Evolutionary conservation across 2,113 vertebrate species (phyloP).

Genomic region (Calidris pygmaea): DNA sequence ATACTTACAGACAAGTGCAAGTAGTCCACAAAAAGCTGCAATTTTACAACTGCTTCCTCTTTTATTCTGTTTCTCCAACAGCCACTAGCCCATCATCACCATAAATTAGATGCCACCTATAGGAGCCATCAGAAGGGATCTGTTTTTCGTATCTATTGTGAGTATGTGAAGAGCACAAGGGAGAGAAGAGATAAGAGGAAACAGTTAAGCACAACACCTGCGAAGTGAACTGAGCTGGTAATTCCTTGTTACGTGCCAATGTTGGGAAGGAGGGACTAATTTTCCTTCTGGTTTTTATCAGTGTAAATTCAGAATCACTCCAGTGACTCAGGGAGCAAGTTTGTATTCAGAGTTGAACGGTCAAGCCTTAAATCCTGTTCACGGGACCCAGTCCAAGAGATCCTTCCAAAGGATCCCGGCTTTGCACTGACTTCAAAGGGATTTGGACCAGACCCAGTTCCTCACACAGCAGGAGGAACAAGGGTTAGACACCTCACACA

Average conservation of each 20-base stretch:
- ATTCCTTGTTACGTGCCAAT: background rate
- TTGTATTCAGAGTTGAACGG: background rate
- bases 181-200: background rate
- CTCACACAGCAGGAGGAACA: background rate
- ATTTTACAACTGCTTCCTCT: conserved; percentile 35
- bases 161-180: background rate
- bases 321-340: background rate
- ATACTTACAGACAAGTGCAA: conserved; percentile 38
- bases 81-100: background rate
- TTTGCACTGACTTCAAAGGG: background rate
- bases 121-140: background rate
- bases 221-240: background rate
- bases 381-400: background rate
- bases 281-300: background rate
- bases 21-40: conserved; percentile 22
- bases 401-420: background rate
- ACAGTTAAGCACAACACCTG: background rate
- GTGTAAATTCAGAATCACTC: background rate
- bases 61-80: conserved; percentile 8
- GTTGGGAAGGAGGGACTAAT: background rate
- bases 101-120: conserved; percentile 12
- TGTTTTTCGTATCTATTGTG: background rate
- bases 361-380: background rate
- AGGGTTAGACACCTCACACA: background rate
- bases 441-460: background rate